Conservation (phyloP, 2,113 vertebrate genomes). For the Ochotona curzoniae region DNA sequence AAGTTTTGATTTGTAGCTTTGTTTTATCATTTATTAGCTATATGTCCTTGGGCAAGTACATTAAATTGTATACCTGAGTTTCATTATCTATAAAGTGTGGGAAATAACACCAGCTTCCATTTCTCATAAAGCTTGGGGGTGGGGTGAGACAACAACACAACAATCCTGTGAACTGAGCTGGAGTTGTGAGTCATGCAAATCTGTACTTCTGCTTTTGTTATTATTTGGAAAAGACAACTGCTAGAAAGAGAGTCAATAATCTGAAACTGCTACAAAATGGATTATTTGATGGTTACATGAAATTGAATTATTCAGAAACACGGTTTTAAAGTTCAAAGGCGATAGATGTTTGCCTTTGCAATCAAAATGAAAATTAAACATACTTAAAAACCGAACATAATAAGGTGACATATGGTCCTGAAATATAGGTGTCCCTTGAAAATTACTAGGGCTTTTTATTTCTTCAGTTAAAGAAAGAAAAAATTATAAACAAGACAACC, state of each 20-base stretch:
- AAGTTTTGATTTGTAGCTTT: constrained; percentile 30
- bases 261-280: constrained; percentile 33
- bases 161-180: constrained; percentile 33
- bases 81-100: constrained; percentile 75
- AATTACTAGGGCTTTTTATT: constrained; percentile 51
- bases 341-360: constrained; percentile 47
- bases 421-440: constrained; percentile 32
- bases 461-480: constrained; percentile 45
- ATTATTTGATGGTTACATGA: constrained; percentile 38
- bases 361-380: constrained; percentile 72
- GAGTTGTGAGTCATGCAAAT: constrained; percentile 65
- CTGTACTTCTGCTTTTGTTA: constrained; percentile 60
- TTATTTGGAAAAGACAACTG: constrained; percentile 59
- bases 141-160: constrained; percentile 58
- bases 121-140: constrained; percentile 67
- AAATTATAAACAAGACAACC: constrained; percentile 34
- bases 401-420: constrained; percentile 39
- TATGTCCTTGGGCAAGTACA: constrained; percentile 61
- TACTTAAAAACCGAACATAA: constrained; percentile 53
- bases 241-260: constrained; percentile 47
- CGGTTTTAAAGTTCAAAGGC: constrained; percentile 64
- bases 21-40: constrained; percentile 75
- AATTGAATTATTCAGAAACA: constrained; percentile 58
- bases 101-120: constrained; percentile 68
- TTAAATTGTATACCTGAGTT: constrained; percentile 69